Evolutionary conservation across 2,113 vertebrate genomes (phyloP), one percentile per base, ranked within the genome.

Genomic region (Protomyctophum bolini): DNA sequence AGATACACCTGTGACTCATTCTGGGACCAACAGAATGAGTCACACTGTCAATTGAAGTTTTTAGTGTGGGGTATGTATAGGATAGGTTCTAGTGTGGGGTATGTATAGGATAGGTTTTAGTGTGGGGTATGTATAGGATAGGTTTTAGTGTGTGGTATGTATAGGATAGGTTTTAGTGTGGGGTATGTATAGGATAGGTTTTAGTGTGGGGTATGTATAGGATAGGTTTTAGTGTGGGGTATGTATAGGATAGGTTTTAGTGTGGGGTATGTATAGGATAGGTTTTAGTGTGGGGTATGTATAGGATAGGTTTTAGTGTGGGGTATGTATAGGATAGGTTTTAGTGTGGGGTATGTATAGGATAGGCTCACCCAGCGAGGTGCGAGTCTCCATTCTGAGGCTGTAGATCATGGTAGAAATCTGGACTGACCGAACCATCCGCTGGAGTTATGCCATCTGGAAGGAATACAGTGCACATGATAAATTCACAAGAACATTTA

Each of bases 401-500:
- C 45, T 87, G 96, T 66, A 94, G 95, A 66, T 97, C 95, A 78
- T 83, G 88, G 70, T 96, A 97, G 92, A 97, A 96, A 77, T 97
- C 96, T 0, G 97, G 97, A 83, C 96, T 98, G 83, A 95, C 90
- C 0, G 93, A 93, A 69, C 95, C 96, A 65, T 98, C 96, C 0
- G 90, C 93, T 75, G 93, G 91, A 69, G 97, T 95, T 46, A 99
- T 88, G 66, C 97, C 97, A 91, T 98, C 97, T 99, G 41, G 2
- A 80, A 10, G 80, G 8, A 61, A 62, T 29, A 66, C 6, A 41
- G 33, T 33, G 4, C 2, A 33, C 33, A 41, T 41, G 33, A 41
- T 41, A 41, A 1, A 41, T 41, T 41, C 15, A 64, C 15, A 49
- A 11, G 28, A 10, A n/a, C 11, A n/a, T 55, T 55, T 55, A 55